A percentile compares a stretch with the other conserved stretches of the same genome.
phyloP scores from a whole-genome alignment of 2,888 invertebrate genomes.

The Drosophila atroscutellata region DNA sequence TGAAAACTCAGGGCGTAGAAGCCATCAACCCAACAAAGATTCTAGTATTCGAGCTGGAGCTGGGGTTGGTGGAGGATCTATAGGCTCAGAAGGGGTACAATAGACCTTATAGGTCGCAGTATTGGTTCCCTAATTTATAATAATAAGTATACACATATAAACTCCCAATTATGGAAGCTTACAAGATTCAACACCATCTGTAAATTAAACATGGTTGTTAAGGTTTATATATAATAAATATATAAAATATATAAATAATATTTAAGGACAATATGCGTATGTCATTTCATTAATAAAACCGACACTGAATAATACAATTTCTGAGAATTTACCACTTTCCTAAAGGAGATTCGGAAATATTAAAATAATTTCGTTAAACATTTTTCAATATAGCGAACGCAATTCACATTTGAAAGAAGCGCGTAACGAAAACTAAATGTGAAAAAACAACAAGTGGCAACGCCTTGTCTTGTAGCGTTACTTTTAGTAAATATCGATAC shows the following conservation, averaged over 20 bases:
- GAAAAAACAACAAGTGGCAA: constrained; percentile 24
- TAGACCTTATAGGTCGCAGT: no score
- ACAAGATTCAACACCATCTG: not conserved
- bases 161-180: no score
- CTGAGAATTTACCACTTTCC: not conserved
- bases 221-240: not conserved
- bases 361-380: not conserved
- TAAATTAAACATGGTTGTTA: not conserved
- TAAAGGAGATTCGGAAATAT: not conserved
- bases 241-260: not conserved
- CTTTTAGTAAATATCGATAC: constrained; percentile 28
- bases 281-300: not conserved
- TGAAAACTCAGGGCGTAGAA: no score
- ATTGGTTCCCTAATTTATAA: no score
- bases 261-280: not conserved
- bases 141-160: no score
- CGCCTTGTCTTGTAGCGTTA: not conserved
- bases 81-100: no score
- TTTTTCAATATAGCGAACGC: not conserved
- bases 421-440: not conserved
- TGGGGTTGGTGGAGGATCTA: no score
- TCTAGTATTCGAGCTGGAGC: no score
- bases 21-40: no score
- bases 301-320: not conserved
- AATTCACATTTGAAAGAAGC: constrained; percentile 2